Evolutionary conservation across 2,888 invertebrate species (phyloP).

Genomic region (Lordiphosa andalusiaca): DNA sequence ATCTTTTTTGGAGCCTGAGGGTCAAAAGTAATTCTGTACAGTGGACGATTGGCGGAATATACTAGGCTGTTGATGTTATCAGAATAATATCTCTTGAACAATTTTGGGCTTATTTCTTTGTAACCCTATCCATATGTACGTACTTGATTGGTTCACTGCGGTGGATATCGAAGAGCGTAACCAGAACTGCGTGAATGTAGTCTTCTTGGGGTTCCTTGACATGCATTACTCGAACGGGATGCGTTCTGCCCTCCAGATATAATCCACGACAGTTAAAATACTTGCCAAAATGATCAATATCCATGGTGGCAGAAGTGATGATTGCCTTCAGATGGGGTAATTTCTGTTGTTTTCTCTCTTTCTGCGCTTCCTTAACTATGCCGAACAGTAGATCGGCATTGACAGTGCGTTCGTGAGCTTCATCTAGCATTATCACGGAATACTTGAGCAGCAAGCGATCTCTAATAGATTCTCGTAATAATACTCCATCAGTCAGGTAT

Average conservation of each 20-base stretch:
- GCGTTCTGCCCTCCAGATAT: constrained; percentile 94
- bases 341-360: constrained; percentile 83
- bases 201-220: constrained; percentile 88
- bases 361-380: constrained; percentile 93
- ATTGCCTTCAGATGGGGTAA: constrained; percentile 87
- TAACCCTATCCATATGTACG: constrained; percentile 67
- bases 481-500: constrained; percentile 96
- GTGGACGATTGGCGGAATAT: too few species aligned
- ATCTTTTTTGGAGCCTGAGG: too few species aligned
- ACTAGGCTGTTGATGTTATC: too few species aligned
- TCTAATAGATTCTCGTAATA: constrained; percentile 92
- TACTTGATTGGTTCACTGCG: constrained; percentile 89
- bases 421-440: constrained; percentile 92
- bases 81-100: not conserved
- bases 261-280: constrained; percentile 94
- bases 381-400: constrained; percentile 97
- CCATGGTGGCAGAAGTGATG: constrained; percentile 98
- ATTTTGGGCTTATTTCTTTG: not conserved
- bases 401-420: constrained; percentile 97
- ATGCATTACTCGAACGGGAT: constrained; percentile 89
- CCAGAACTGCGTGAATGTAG: constrained; percentile 90
- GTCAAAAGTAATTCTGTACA: too few species aligned
- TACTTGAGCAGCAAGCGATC: constrained; percentile 89
- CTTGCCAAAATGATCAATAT: constrained; percentile 93
- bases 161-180: constrained; percentile 94